These are phyloP conservation scores for Mormoops blainvillei DNA, from an alignment of 2,113 vertebrate species.

Conservation along the genomic window DNA sequence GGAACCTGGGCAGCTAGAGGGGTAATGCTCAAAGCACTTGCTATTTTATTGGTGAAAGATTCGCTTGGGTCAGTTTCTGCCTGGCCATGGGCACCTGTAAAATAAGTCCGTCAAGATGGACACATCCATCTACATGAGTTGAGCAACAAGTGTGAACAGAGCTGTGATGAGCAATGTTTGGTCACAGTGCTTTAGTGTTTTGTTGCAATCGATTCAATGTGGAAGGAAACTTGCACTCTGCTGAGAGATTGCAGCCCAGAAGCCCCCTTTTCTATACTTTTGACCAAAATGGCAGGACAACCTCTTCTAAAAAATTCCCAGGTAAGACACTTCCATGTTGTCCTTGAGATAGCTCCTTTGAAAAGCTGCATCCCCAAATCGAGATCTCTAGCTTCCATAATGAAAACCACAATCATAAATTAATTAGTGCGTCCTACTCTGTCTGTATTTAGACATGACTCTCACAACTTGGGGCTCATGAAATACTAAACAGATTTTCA, in stretches of 20 bases:
- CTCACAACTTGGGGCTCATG: slow-evolving; percentile 50
- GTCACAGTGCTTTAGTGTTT: background rate
- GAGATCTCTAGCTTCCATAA: background rate
- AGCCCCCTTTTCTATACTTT: rapidly evolving
- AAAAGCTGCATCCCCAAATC: background rate
- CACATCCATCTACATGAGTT: too few relatives aligned
- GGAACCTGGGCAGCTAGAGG: background rate
- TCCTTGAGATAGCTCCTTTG: slow-evolving; percentile 24
- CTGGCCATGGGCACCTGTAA: background rate
- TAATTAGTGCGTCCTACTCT: slow-evolving; percentile 35
- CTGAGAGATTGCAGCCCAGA: background rate
- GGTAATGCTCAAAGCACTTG: background rate
- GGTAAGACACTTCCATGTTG: background rate
- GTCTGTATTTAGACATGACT: slow-evolving; percentile 50
- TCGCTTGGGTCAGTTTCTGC: background rate
- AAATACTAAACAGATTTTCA: slow-evolving; percentile 56
- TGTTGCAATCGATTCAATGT: rapidly evolving
- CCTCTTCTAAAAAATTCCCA: background rate
- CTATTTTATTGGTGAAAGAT: background rate
- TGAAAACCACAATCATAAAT: slow-evolving; percentile 50
- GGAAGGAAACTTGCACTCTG: background rate
- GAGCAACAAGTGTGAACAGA: background rate
- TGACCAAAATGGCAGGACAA: background rate
- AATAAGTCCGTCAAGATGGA: background rate
- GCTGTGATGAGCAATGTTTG: background rate